Base-by-base conservation (phyloP, 2,113 vertebrate species). In the Thalassoma bifasciatum region DNA sequence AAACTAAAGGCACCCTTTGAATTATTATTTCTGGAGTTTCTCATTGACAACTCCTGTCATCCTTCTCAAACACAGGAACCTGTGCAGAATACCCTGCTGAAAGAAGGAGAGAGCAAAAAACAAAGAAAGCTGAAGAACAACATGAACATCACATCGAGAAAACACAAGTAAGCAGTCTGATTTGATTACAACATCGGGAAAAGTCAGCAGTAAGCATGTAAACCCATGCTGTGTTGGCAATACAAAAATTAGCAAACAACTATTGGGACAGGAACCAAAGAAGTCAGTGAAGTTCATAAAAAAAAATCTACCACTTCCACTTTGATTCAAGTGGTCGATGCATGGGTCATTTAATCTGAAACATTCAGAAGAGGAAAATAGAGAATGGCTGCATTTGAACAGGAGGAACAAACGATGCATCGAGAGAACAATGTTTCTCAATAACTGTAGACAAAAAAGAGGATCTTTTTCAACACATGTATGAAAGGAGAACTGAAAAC, bases 1-100 rank as follows among this genome's bases (percentile, higher is more conserved):
- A 96, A 96, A 97, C 92, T 94, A 95, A 96, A 92, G 96, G 96
- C 96, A 97, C 95, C 94, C 90, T 83, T 90, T 94, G 93, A 93
- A 94, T 92, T 94, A 42, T 51, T 86, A 54, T 67, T 69, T 54
- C 52, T 53, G 46, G 51, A 64, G 72, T 37, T 70, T 72, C 44
- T 77, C 59, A 72, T 67, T 40, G 62, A 85, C 60, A 51, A 68
- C 6, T 30, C 26, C 63, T 49, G 17, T 7, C 22, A 21, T 37
- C 37, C 44, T 17, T 70, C 34, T 53, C 19, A 64, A 23, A 57
- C 37, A 71, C 19, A 16, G 21, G 21, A 21, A 49, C 52, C 21
- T 14, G 22, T 0, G 30, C 26, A 49, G 24, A 23, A 47, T 44
- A 24, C 4, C 1, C 34, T 34, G 53, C 58, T 67, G 17, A 66